These are phyloP conservation scores for Penaeus vannamei DNA, from an alignment of 1,140 invertebrate genomes.

Conservation along the genomic window DNA sequence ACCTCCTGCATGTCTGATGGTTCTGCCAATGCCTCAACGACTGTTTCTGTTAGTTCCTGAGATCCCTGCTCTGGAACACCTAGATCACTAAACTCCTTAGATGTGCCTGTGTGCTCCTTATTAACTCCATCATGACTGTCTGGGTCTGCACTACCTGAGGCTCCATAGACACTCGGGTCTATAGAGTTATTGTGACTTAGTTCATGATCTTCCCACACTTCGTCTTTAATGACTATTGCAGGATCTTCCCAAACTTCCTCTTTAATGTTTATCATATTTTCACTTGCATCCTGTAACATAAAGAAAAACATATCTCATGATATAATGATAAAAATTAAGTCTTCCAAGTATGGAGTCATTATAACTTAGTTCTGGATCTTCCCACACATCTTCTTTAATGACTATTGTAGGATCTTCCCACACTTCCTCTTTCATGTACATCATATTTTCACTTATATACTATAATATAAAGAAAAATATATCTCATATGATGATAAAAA, in stretches of 20 bases:
- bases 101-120: neutral
- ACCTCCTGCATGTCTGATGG: slow-evolving; percentile 44
- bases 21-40: slow-evolving; percentile 47
- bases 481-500: neutral
- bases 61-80: neutral
- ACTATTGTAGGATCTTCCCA: too few relatives aligned
- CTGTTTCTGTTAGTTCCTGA: slow-evolving; percentile 38
- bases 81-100: slow-evolving; percentile 39
- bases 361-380: slow-evolving; percentile 22
- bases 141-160: neutral
- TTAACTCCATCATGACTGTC: neutral
- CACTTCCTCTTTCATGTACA: neutral
- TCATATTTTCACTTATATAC: neutral
- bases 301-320: neutral
- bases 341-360: neutral
- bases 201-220: slow-evolving; percentile 39
- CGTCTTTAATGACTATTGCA: slow-evolving; percentile 52
- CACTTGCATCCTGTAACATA: neutral
- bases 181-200: slow-evolving; percentile 16
- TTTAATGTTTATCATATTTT: neutral
- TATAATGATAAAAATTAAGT: neutral
- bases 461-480: neutral
- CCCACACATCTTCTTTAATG: slow-evolving; percentile 51
- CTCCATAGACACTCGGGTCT: neutral
- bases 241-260: too few relatives aligned